phyloP scores from a whole-genome alignment of 2,888 invertebrate species.

The Belgica antarctica region DNA sequence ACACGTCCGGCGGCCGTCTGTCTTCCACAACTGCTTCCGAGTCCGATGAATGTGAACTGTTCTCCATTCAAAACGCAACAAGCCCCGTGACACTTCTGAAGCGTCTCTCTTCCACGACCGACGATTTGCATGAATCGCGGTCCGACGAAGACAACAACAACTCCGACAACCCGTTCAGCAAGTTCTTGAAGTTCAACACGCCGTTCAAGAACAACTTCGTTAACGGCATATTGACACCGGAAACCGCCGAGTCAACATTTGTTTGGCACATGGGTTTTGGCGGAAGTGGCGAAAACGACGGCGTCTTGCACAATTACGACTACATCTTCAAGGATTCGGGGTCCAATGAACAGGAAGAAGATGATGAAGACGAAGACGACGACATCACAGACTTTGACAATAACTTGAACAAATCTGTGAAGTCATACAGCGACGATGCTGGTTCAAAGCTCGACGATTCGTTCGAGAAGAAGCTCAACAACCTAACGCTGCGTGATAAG shows the following conservation, averaged over 20 bases:
- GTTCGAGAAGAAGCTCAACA: slow-evolving; percentile 48
- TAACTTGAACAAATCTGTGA: slow-evolving; percentile 33
- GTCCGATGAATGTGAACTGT: slow-evolving; percentile 40
- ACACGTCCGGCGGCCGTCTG: slow-evolving; percentile 33
- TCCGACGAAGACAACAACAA: slow-evolving; percentile 25
- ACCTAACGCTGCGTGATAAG: slow-evolving; percentile 40
- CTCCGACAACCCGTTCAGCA: slow-evolving; percentile 31
- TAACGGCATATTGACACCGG: slow-evolving; percentile 33
- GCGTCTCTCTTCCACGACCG: slow-evolving; percentile 24
- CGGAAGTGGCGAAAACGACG: slow-evolving; percentile 15
- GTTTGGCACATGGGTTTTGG: slow-evolving; percentile 40
- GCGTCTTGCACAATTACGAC: slow-evolving; percentile 23
- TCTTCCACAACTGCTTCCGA: slow-evolving; percentile 42
- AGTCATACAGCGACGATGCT: neutral
- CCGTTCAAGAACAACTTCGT: slow-evolving; percentile 42
- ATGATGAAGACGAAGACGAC: slow-evolving; percentile 45
- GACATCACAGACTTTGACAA: slow-evolving; percentile 42
- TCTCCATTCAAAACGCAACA: slow-evolving; percentile 33
- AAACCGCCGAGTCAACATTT: slow-evolving; percentile 26
- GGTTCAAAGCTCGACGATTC: slow-evolving; percentile 41
- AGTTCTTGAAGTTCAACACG: slow-evolving; percentile 42
- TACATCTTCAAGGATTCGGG: slow-evolving; percentile 41
- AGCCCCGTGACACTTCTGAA: slow-evolving; percentile 10
- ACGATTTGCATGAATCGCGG: neutral
- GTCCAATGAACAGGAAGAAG: slow-evolving; percentile 29